phyloP scores from a whole-genome alignment of 2,888 invertebrate genomes.

The Tiphia femorata region DNA sequence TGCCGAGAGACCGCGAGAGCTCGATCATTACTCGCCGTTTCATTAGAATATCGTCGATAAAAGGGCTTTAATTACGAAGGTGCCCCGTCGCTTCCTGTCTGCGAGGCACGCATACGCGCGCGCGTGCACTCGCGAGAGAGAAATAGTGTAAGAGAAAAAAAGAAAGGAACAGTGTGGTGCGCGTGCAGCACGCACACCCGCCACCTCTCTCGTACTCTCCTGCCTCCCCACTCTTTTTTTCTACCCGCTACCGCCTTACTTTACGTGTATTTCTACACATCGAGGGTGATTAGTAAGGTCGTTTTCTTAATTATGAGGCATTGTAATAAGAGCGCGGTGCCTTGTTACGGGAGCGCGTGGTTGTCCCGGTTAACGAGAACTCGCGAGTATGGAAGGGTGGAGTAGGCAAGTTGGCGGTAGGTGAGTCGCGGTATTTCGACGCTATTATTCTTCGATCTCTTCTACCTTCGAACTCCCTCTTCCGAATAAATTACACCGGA shows the following conservation, averaged over 20 bases:
- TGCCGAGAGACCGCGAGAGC: slow-evolving; percentile 23
- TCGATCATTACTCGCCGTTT: slow-evolving; percentile 59
- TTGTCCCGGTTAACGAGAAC: background rate
- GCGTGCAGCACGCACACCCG: slow-evolving; percentile 53
- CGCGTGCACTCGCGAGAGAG: slow-evolving; percentile 22
- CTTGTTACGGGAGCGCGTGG: slow-evolving; percentile 12
- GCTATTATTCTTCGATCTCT: too few relatives aligned
- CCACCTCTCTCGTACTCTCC: slow-evolving; percentile 17
- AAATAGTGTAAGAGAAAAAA: too few relatives aligned
- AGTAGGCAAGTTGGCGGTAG: too few relatives aligned
- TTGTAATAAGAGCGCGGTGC: slow-evolving; percentile 37
- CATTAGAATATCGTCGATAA: slow-evolving; percentile 62
- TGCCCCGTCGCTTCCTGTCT: slow-evolving; percentile 52
- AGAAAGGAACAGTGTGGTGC: too few relatives aligned
- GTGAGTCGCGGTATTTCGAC: too few relatives aligned
- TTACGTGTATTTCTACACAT: slow-evolving; percentile 37
- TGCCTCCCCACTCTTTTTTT: too few relatives aligned
- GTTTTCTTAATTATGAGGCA: slow-evolving; percentile 55
- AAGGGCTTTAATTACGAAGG: slow-evolving; percentile 61
- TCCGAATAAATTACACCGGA: too few relatives aligned
- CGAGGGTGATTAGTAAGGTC: slow-evolving; percentile 54
- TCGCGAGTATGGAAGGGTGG: too few relatives aligned
- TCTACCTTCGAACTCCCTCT: too few relatives aligned
- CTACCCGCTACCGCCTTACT: background rate
- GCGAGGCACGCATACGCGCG: slow-evolving; percentile 41